These are phyloP conservation scores for Rissa tridactyla DNA, from an alignment of 2,113 vertebrate species.

Conservation along the genomic window DNA sequence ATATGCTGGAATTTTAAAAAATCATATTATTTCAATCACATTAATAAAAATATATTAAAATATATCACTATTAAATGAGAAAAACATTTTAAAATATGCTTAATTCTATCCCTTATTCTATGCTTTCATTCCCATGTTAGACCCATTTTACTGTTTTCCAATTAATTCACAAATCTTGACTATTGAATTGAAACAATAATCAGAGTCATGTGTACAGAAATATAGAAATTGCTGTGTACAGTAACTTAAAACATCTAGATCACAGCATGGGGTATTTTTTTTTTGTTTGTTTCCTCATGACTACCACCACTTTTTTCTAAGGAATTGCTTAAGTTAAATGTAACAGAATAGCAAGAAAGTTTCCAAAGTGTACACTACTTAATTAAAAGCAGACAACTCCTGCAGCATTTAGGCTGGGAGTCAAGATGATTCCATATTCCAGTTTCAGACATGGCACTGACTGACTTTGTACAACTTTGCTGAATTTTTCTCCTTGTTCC, in stretches of 20 bases:
- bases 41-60: not conserved
- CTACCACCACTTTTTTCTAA: not conserved
- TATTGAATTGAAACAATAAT: not conserved
- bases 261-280: not conserved
- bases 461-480: conserved; percentile 30
- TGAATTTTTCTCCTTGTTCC: conserved; percentile 25
- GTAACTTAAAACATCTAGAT: not conserved
- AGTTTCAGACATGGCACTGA: not conserved
- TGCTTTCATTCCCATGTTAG: not conserved
- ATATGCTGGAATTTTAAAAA: not conserved
- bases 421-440: not conserved
- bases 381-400: not conserved
- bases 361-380: not conserved
- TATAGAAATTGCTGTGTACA: not conserved
- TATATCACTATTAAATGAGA: not conserved
- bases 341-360: not conserved
- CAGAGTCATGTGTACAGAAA: not conserved
- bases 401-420: not conserved
- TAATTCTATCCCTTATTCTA: not conserved
- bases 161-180: not conserved
- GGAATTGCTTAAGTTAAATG: not conserved
- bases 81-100: not conserved
- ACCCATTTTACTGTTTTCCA: not conserved
- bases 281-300: not conserved
- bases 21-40: not conserved